Conservation (phyloP, 2,888 invertebrate genomes). For the Omphaloscelis lunosa region DNA sequence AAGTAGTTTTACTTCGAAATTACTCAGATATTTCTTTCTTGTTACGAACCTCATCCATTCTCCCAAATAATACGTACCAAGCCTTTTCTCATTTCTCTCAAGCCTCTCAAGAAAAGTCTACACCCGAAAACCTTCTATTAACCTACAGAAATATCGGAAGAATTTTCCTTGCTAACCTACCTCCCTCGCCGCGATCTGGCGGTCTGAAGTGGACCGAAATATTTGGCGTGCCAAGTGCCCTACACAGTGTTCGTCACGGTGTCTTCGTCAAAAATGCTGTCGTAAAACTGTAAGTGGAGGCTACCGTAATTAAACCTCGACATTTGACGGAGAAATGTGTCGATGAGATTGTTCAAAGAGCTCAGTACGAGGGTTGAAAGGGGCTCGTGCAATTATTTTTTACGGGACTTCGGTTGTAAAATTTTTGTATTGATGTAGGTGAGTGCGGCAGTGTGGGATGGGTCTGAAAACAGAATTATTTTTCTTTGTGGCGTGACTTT, state of each 20-base stretch:
- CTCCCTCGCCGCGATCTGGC: slow-evolving; percentile 60
- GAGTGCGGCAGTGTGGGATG: slow-evolving; percentile 36
- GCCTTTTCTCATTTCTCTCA: slow-evolving; percentile 54
- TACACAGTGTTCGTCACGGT: slow-evolving; percentile 57
- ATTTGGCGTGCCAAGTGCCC: slow-evolving; percentile 66
- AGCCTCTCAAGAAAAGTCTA: slow-evolving; percentile 48
- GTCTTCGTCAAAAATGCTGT: slow-evolving; percentile 69
- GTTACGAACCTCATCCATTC: slow-evolving; percentile 41
- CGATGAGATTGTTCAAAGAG: slow-evolving; percentile 62
- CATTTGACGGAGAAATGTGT: slow-evolving; percentile 64
- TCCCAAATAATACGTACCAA: slow-evolving; percentile 45
- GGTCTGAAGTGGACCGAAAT: slow-evolving; percentile 66
- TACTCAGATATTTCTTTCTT: slow-evolving; percentile 39
- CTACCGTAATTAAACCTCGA: slow-evolving; percentile 65
- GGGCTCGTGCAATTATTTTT: slow-evolving; percentile 57
- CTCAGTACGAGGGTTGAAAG: slow-evolving; percentile 55
- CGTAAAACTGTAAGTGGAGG: slow-evolving; percentile 64
- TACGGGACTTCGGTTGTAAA: slow-evolving; percentile 39
- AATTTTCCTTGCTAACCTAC: slow-evolving; percentile 59
- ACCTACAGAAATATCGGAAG: slow-evolving; percentile 64
- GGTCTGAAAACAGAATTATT: slow-evolving; percentile 40
- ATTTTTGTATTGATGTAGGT: slow-evolving; percentile 46
- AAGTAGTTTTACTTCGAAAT: slow-evolving; percentile 16
- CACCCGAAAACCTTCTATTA: slow-evolving; percentile 61
- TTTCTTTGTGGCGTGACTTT: slow-evolving; percentile 30